These are phyloP conservation scores for Liopterus haemorrhoidalis DNA, from an alignment of 2,888 invertebrate species.

Conservation along the genomic window DNA sequence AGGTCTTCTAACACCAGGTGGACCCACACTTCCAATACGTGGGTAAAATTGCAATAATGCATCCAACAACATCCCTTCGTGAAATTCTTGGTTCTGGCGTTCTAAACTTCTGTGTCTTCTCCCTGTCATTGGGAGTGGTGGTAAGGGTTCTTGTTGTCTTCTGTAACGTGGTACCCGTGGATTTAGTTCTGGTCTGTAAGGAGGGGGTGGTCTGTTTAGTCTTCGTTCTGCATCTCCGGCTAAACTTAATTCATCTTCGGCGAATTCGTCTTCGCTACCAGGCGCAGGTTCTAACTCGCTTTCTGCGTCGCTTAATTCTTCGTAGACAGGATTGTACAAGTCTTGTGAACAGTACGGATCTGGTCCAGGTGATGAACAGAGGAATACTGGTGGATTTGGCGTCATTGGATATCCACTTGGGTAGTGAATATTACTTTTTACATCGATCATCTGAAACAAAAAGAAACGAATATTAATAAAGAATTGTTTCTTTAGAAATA, in stretches of 20 bases:
- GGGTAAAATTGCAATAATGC: constrained; percentile 66
- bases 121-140: constrained; percentile 54
- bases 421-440: constrained; percentile 56
- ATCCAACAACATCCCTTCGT: constrained; percentile 74
- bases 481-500: no score
- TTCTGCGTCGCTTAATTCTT: constrained; percentile 67
- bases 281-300: constrained; percentile 53
- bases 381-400: constrained; percentile 60
- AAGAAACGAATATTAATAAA: constrained; percentile 24
- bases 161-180: constrained; percentile 47
- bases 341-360: constrained; percentile 60
- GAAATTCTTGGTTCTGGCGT: constrained; percentile 65
- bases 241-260: constrained; percentile 71
- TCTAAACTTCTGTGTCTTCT: constrained; percentile 47
- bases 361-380: constrained; percentile 63
- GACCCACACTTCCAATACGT: constrained; percentile 61
- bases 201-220: constrained; percentile 44
- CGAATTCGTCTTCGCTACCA: constrained; percentile 78
- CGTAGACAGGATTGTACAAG: constrained; percentile 73
- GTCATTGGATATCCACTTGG: constrained; percentile 59
- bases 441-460: constrained; percentile 63
- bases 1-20: constrained; percentile 38
- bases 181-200: constrained; percentile 40
- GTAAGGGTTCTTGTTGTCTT: constrained; percentile 55
- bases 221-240: constrained; percentile 46